Evolutionary conservation across 1,140 invertebrate genomes (phyloP).

Genomic region (Megalopta genalis): DNA sequence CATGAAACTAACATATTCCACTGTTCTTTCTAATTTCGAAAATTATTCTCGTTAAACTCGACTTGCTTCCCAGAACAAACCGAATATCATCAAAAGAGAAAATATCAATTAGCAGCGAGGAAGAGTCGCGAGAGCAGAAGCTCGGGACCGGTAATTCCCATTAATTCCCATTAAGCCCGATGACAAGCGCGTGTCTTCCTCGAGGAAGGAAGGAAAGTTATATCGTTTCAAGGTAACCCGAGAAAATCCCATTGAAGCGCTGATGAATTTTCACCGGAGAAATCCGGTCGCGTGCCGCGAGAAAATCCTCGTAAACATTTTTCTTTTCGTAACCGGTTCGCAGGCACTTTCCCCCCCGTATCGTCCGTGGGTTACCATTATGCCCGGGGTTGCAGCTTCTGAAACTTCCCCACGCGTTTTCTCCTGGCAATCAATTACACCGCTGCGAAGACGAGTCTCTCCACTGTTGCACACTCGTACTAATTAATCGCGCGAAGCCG

Average conservation of each 20-base stretch:
- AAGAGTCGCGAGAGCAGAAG: no score
- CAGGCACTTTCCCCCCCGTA: conserved; percentile 36
- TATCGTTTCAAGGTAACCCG: background rate
- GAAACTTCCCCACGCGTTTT: conserved; percentile 35
- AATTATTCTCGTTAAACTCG: no score
- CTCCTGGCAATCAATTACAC: conserved; percentile 40
- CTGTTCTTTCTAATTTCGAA: no score
- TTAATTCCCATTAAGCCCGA: no score
- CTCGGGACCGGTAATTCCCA: no score
- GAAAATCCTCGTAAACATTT: conserved; percentile 32
- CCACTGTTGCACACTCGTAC: background rate
- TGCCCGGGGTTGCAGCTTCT: background rate
- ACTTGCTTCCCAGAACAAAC: no score
- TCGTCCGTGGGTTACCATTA: background rate
- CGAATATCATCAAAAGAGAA: no score
- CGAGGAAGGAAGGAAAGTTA: background rate
- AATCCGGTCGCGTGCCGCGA: conserved; percentile 31
- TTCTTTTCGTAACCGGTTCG: conserved; percentile 35
- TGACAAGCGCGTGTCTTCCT: background rate
- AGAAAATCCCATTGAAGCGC: background rate
- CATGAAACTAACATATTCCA: no score
- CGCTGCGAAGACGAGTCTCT: background rate
- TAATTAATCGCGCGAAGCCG: conserved; percentile 18
- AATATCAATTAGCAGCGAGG: no score
- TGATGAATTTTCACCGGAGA: conserved; percentile 29